Evolutionary conservation across 1,140 invertebrate species (phyloP), one percentile per base, ranked within the genome.

Genomic region (Brachionus rotundiformis): DNA sequence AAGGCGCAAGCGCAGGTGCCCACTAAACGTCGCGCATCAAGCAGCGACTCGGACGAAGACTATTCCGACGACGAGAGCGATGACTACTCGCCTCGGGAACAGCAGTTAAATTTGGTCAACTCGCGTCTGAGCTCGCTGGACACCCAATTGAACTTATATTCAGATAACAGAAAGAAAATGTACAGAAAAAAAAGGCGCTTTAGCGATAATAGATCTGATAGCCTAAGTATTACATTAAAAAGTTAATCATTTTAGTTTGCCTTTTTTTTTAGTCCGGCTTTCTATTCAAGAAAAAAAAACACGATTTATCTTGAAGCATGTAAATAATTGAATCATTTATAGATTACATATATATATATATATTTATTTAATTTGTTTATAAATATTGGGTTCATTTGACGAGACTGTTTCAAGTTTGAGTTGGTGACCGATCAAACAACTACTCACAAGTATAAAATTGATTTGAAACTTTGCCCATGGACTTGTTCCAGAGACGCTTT

Each of bases 171-270:
- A 29, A 68, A 68, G 19, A 68, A 68, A 36, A 16, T 10, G 3
- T 41, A 23, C 33, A 31, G 63, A 36, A 68, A 68, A 68, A 68
- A 68, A 10, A 33, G 63, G 8, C 27, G 63, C 16, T 23, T 39
- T 25, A 6, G 13, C 16, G 31, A 68, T 19, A 36, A 68, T 36
- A n/a, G 33, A 33, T 11, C 63, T 5, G 33, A 68, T n/a, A 68
- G 63, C 36, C 31, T 68, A 68, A 68, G 63, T 68, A 68, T 36
- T 36, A 36, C 29, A 68, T 23, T 68, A 68, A 68, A 68, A 68
- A 36, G n/a, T 68, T 68, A 68, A 68, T 36, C 33, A 36, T 36
- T 68, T 13, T 63, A 29, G 25, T 63, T 27, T 27, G 25, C 25
- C 29, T 11, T 29, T 59, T 63, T 63, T 29, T 29, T 29, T 63